A percentile compares a stretch with the other conserved stretches of the same genome.
phyloP scores from a whole-genome alignment of 2,888 invertebrate species.

The Bombyx huttoni region DNA sequence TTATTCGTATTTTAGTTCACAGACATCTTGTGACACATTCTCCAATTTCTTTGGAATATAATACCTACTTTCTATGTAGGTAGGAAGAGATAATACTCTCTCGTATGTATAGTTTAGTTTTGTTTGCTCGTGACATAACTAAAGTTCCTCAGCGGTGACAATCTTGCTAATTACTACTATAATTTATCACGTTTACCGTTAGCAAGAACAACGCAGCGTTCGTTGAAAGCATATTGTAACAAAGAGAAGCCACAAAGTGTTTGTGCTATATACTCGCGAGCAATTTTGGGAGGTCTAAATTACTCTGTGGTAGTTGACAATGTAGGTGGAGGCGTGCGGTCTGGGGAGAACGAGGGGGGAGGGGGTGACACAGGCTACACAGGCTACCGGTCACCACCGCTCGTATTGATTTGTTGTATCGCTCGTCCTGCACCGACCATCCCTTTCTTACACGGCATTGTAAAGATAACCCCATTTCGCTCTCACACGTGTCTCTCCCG shows the following conservation, averaged over 20 bases:
- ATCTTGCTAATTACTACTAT: background rate
- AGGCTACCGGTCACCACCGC: constrained; percentile 74
- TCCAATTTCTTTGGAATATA: too few relatives aligned
- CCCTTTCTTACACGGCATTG: constrained; percentile 39
- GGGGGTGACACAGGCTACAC: constrained; percentile 58
- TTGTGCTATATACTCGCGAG: constrained; percentile 19
- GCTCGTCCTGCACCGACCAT: constrained; percentile 67
- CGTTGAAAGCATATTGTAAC: constrained; percentile 7
- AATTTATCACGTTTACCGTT: background rate
- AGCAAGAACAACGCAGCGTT: constrained; percentile 1
- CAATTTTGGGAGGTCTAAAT: constrained; percentile 39
- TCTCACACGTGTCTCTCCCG: constrained; percentile 47
- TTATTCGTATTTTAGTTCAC: too few relatives aligned
- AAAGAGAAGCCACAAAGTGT: constrained; percentile 20
- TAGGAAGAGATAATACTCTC: too few relatives aligned
- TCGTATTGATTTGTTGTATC: constrained; percentile 75
- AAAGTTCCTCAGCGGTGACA: background rate
- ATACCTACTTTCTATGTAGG: too few relatives aligned
- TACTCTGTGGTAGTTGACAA: constrained; percentile 65
- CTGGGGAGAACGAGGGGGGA: constrained; percentile 28
- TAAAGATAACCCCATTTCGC: constrained; percentile 22
- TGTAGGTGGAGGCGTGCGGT: constrained; percentile 68
- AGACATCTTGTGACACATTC: too few relatives aligned
- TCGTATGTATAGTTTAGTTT: too few relatives aligned
- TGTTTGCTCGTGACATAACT: background rate